Percentiles rank a stretch among this genome's conserved stretches.
Evolutionary conservation across 2,888 invertebrate species (phyloP).

Genomic region (Drosophila antonietae): DNA sequence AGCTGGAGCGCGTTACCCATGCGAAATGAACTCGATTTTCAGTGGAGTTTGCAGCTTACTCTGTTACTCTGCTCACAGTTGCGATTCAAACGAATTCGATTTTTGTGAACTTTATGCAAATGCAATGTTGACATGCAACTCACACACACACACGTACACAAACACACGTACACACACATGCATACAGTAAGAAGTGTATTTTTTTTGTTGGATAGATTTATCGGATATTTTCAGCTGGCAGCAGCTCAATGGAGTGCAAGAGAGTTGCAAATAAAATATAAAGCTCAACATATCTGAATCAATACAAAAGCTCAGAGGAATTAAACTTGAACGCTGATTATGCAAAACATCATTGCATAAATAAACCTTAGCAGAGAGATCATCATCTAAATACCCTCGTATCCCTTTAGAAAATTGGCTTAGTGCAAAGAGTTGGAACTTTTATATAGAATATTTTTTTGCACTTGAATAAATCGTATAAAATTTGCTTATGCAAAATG

Average conservation of each 20-base stretch:
- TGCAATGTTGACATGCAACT: constrained; percentile 63
- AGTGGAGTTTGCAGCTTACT: constrained; percentile 16
- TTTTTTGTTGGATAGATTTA: constrained; percentile 30
- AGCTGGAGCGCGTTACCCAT: constrained; percentile 10
- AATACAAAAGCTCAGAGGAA: not conserved
- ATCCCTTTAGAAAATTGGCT: not conserved
- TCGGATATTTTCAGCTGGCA: constrained; percentile 48
- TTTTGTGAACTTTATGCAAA: constrained; percentile 75
- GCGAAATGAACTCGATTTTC: constrained; percentile 19
- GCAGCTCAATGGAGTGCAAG: constrained; percentile 46
- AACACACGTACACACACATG: not conserved
- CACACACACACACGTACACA: constrained; percentile 19
- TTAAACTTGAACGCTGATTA: not conserved
- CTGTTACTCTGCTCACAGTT: constrained; percentile 23
- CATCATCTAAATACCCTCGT: not conserved
- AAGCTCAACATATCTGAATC: constrained; percentile 3
- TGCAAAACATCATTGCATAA: not conserved
- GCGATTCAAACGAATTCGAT: constrained; percentile 44
- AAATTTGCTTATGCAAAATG: too few species aligned
- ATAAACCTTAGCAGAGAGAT: not conserved
- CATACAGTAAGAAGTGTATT: constrained; percentile 27
- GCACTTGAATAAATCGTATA: not conserved
- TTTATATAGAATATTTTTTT: not conserved
- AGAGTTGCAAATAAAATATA: constrained; percentile 39
- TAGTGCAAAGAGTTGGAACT: not conserved